Base-by-base conservation (phyloP, 2,113 vertebrate species). In the Rhinoptilus africanus region DNA sequence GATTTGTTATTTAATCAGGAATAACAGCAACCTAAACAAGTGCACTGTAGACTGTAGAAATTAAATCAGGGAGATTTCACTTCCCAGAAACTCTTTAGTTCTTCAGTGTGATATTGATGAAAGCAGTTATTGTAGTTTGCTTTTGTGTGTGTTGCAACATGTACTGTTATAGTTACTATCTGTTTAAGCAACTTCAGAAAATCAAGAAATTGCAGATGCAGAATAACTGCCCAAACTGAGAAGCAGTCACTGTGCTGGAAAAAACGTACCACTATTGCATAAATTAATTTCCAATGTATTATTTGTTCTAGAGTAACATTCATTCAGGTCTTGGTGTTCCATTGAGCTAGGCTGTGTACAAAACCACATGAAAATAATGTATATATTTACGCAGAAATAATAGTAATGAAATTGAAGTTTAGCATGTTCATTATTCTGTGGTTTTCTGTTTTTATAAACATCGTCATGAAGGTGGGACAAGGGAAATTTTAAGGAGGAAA, bases 1-100 rank as follows among this genome's bases (percentile, higher is more conserved):
- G 69, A 80, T 71, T 85, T 94, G 41, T 97, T 86, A 71, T 89
- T 96, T 81, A 86, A 91, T 84, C n/a, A 35, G n/a, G 60, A 78
- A 37, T 77, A 95, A 78, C 50, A 92, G 53, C 34, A 51, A 88
- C 47, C n/a, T 86, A 51, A 95, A 63, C n/a, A 88, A 95, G 47
- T 50, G 47, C 3, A 1, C 67, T 67, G 27, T 64, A 51, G 56
- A 81, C 56, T 78, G 14, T 30, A 67, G 73, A 85, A 93, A 89
- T 96, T 78, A 66, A 79, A 79, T 89, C 28, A 20, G 48, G 21
- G 20, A 87, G 12, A 72, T 62, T 76, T 95, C 14, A 30, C 24
- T 95, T 91, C 77, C 39, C 45, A 64, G 60, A 89, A 97, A 57
- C 47, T 84, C 35, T 41, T 57, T 47, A 75, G 41, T 60, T 30